phyloP scores from a whole-genome alignment of 2,113 vertebrate genomes.

The Poeciliopsis prolifica region DNA sequence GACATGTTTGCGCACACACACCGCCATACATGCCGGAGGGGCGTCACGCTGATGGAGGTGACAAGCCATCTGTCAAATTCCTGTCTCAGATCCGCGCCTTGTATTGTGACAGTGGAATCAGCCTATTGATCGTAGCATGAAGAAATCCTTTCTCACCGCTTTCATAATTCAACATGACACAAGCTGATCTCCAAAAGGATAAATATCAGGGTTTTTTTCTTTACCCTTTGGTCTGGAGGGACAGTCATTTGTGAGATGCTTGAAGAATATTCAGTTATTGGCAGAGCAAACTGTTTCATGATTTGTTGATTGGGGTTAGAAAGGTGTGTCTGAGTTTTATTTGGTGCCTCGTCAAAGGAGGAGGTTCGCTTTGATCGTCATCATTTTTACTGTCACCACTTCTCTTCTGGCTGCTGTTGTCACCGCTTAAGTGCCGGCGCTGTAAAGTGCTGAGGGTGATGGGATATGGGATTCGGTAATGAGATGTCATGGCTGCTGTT shows the following conservation, averaged over 20 bases:
- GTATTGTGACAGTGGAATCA: slow-evolving; percentile 66
- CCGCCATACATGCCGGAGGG: not conserved
- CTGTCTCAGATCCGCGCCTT: slow-evolving; percentile 53
- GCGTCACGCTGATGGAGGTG: slow-evolving; percentile 67
- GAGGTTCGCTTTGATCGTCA: slow-evolving; percentile 42
- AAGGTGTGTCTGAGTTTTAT: slow-evolving; percentile 47
- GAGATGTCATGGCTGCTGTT: slow-evolving; percentile 47
- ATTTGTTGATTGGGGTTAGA: slow-evolving; percentile 45
- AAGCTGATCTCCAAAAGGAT: slow-evolving; percentile 56
- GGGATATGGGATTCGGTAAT: slow-evolving; percentile 13
- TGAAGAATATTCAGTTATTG: slow-evolving; percentile 39
- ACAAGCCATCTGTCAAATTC: slow-evolving; percentile 72
- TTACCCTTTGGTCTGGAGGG: slow-evolving; percentile 38
- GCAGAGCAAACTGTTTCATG: slow-evolving; percentile 49
- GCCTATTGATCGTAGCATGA: slow-evolving; percentile 65
- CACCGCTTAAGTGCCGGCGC: slow-evolving; percentile 42
- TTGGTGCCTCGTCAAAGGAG: slow-evolving; percentile 41
- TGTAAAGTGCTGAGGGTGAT: slow-evolving; percentile 43
- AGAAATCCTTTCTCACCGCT: slow-evolving; percentile 57
- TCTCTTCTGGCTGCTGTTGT: slow-evolving; percentile 27
- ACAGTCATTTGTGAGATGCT: slow-evolving; percentile 55
- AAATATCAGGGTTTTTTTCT: slow-evolving; percentile 41
- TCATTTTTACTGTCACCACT: slow-evolving; percentile 67
- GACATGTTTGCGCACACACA: slow-evolving; percentile 14
- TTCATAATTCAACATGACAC: slow-evolving; percentile 71